Base-by-base conservation (phyloP, 2,797 vertebrate species). In the Scarus forsteni region DNA sequence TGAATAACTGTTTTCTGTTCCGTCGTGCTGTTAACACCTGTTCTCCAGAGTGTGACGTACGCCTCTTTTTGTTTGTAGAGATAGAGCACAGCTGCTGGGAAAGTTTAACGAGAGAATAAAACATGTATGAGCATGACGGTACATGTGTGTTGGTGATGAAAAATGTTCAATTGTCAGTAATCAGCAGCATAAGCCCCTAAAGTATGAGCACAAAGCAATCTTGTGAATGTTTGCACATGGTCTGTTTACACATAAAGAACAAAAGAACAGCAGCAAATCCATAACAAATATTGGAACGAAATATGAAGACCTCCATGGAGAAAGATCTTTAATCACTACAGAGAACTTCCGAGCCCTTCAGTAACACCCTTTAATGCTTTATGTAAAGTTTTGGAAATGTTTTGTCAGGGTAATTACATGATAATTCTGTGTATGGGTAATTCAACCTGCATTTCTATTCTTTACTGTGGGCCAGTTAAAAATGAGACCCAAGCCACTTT, bases 11-110 rank as follows among this genome's bases (percentile, higher is more conserved):
- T 69, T 46, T 5, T 60, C 45, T 60, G 64, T 49, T 42, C 52
- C 34, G 14, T 35, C 11, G 46, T 38, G 43, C 9, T 61, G 55
- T 62, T 71, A 66, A 80, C 85, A 78, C 74, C 55, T 83, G 84
- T 61, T 70, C 15, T 76, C 8, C 27, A 43, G 49, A 27, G 62
- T 72, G 75, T 46, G 60, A 49, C 39, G 38, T 16, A 3, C 54
- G 18, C 39, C 27, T 2, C 35, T 14, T 40, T 44, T 11, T 39
- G n/a, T 53, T 9, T 10, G 40, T 53, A 61, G 51, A 54, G 39
- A 70, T 53, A 10, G 1, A 6, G 10, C 11, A 18, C 10, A 60
- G 40, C 42, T 36, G n/a, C 57, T 19, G 15, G 51, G 39, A 61
- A 40, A 43, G 35, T 77, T 73, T 61, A 48, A 44, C 11, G 3